phyloP scores from a whole-genome alignment of 2,797 vertebrate genomes.

The Sebastes itinus region DNA sequence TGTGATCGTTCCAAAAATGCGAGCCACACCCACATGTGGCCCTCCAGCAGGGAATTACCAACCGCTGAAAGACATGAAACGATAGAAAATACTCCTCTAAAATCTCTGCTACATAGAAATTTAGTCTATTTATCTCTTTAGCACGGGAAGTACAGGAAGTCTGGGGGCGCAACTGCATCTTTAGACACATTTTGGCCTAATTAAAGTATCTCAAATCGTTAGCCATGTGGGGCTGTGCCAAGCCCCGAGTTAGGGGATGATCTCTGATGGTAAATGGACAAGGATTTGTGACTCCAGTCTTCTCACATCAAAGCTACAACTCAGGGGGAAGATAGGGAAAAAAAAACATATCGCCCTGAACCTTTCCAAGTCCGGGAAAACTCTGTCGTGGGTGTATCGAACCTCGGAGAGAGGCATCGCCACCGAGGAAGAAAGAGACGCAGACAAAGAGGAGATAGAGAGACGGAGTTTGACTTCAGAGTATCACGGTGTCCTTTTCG shows the following conservation, averaged over 20 bases:
- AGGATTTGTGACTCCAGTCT: slow-evolving; percentile 76
- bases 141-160: slow-evolving; percentile 53
- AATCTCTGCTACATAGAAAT: slow-evolving; percentile 64
- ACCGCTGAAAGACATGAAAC: slow-evolving; percentile 58
- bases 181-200: slow-evolving; percentile 80
- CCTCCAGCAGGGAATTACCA: slow-evolving; percentile 58
- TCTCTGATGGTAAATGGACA: slow-evolving; percentile 81
- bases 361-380: slow-evolving; percentile 72
- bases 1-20: slow-evolving; percentile 1
- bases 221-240: slow-evolving; percentile 76
- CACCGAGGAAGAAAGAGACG: slow-evolving; percentile 26
- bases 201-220: slow-evolving; percentile 79
- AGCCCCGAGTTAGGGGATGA: slow-evolving; percentile 66
- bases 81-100: slow-evolving; percentile 56
- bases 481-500: slow-evolving; percentile 79
- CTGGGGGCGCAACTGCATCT: slow-evolving; percentile 69
- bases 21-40: slow-evolving; percentile 50
- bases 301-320: slow-evolving; percentile 79
- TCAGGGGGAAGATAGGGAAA: slow-evolving; percentile 52
- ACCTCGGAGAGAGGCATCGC: slow-evolving; percentile 42
- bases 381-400: slow-evolving; percentile 57
- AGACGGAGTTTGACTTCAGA: slow-evolving; percentile 74
- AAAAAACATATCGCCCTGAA: slow-evolving; percentile 56
- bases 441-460: slow-evolving; percentile 42
- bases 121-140: slow-evolving; percentile 72